Evolutionary conservation across 2,888 invertebrate species (phyloP), one percentile per base, ranked within the genome.

Genomic region (Callyntrura guangdongensis): DNA sequence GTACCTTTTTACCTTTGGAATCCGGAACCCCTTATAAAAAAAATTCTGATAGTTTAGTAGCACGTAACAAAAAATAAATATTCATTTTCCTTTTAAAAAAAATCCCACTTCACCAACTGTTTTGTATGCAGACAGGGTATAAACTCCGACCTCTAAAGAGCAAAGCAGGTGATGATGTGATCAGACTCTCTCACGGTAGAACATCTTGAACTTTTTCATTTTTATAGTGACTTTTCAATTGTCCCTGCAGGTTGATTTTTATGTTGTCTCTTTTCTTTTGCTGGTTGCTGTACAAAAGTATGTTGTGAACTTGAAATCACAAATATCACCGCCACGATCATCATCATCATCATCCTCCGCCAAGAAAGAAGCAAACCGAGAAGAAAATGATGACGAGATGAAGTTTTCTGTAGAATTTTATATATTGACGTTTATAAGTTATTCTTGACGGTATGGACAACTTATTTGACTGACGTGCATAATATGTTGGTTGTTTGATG

Each of bases 11-110:
- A n/a, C n/a, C n/a, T n/a, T n/a, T n/a, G n/a, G n/a, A n/a, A 9
- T 59, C 20, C 59, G 3, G 20, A 17, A 20, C 11, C 59, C 20
- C 20, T 20, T 20, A 8, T 5, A 47, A 47, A 47, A 47, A 20
- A 59, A 20, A 59, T 59, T n/a, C n/a, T n/a, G n/a, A n/a, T n/a
- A 27, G 8, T 27, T 69, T 64, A 22, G 22, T 20, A 64, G 20
- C 11, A 22, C 20, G 22, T 64, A n/a, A n/a, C 4, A 64, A 14
- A 11, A 64, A 27, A 69, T 25, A 69, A 69, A 36, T 69, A 14
- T 69, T 69, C 69, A 36, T 77, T 47, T 77, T 77, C 49, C 9
- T 77, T 49, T 77, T 22, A 72, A n/a, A n/a, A n/a, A n/a, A 72
- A 72, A 6, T 72, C 17, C 11, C n/a, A n/a, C n/a, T n/a, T n/a